Evolutionary conservation across 2,113 vertebrate species (phyloP), one percentile per base, ranked within the genome.

Genomic region (Cairina moschata): DNA sequence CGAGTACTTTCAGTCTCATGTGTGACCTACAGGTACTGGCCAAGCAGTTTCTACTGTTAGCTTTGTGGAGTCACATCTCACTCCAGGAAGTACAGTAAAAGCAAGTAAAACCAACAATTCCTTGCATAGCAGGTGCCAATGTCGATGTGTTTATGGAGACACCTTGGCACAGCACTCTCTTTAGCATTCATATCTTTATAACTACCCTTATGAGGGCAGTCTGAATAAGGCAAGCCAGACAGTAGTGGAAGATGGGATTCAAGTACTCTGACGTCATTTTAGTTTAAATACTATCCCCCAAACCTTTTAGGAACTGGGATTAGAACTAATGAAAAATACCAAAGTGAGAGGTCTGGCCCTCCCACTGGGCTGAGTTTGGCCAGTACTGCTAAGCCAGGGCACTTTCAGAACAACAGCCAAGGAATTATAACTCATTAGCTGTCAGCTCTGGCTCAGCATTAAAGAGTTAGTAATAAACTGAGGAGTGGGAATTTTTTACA

Each of bases 361-460:
- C 31, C 44, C 50, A 17, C 60, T 90, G 82, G 23, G 17, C 32
- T 94, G 79, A 83, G 42, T 17, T 80, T 52, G 83, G 16, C 32
- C 54, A 65, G 66, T 79, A 20, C 66, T 7, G 2, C 42, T 66
- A 75, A 76, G 42, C 8, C 52, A 73, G 56, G 68, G 40, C 21
- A 3, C 42, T 72, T 90, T 56, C 50, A 86, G 40, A 90, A 44
- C 23, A 72, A 18, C 28, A 38, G 52, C 31, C 38, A 78, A 83
- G 46, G 52, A 86, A 78, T 74, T 74, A 85, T 36, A 80, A 85
- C 32, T 80, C 50, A 62, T 74, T 92, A 81, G 25, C 60, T 90
- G 75, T 80, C 83, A 88, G 25, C 34, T 93, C 50, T 93, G 94
- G 52, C 52, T 80, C 29, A 65, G 32, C 50, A 76, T 90, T 90